Percentiles rank a stretch among this genome's conserved stretches.
These are phyloP conservation scores for Montipora capricornis DNA, from an alignment of 64 coral and sea anemone species.

Conservation along the genomic window DNA sequence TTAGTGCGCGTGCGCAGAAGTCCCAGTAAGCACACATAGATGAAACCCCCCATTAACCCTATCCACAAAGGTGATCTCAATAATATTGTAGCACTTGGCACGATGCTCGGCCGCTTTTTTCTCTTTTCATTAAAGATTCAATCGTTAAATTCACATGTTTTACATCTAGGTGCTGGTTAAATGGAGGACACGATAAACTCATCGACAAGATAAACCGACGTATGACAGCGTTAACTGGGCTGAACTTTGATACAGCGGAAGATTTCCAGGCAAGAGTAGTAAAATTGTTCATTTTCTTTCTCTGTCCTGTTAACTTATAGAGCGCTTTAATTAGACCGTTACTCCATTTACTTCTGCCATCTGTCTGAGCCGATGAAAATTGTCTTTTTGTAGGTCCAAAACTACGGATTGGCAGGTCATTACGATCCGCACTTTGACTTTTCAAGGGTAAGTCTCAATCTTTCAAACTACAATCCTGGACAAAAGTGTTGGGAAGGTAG, in stretches of 20 bases:
- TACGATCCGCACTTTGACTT: slow-evolving; percentile 96
- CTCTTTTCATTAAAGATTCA: not conserved
- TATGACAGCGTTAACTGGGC: slow-evolving; percentile 75
- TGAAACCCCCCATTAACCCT: no score
- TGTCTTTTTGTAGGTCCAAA: slow-evolving; percentile 72
- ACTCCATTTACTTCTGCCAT: no score
- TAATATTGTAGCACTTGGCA: no score
- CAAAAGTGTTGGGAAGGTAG: no score
- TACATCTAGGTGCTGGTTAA: slow-evolving; percentile 77
- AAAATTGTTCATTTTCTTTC: no score
- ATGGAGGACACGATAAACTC: slow-evolving; percentile 63
- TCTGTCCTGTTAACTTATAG: not conserved
- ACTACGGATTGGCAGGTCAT: slow-evolving; percentile 90
- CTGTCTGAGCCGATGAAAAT: not conserved
- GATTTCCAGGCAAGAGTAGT: slow-evolving; percentile 58
- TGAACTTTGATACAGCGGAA: slow-evolving; percentile 75
- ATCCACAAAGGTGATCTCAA: no score
- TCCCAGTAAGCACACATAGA: rapidly evolving
- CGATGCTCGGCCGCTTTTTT: not conserved
- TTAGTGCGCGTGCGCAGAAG: no score
- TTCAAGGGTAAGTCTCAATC: slow-evolving; percentile 62
- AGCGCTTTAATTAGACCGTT: no score
- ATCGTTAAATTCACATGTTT: not conserved
- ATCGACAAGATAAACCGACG: slow-evolving; percentile 53
- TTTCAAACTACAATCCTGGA: no score